A percentile compares a stretch with the other conserved stretches of the same genome.
These are phyloP conservation scores for Xenopus petersii DNA, from an alignment of 2,797 vertebrate species.

Conservation along the genomic window DNA sequence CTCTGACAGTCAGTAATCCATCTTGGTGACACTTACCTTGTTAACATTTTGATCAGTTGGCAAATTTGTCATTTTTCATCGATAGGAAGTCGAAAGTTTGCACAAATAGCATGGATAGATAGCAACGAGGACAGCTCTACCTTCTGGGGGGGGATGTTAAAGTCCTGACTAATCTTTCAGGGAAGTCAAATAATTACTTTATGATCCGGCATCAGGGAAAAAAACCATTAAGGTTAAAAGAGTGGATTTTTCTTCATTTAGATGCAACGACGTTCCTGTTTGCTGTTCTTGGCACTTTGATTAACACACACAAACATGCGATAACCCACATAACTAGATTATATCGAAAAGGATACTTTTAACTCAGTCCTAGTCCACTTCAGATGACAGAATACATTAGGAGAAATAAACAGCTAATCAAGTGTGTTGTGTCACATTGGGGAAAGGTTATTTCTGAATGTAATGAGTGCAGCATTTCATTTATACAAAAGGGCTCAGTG, in stretches of 20 bases:
- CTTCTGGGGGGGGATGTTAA: constrained; percentile 40
- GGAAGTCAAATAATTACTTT: constrained; percentile 70
- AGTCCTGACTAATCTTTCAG: constrained; percentile 67
- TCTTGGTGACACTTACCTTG: constrained; percentile 61
- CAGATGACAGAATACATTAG: constrained; percentile 35
- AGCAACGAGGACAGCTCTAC: constrained; percentile 51
- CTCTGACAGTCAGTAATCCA: constrained; percentile 78
- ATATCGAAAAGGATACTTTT: constrained; percentile 51
- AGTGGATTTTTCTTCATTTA: constrained; percentile 67
- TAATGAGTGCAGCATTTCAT: constrained; percentile 3
- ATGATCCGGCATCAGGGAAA: constrained; percentile 50
- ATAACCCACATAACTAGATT: constrained; percentile 49
- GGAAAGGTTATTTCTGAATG: neutral
- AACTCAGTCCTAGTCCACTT: constrained; percentile 46
- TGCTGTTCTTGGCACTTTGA: constrained; percentile 59
- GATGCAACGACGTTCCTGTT: constrained; percentile 51
- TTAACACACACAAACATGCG: constrained; percentile 54
- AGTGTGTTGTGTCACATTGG: constrained; percentile 3
- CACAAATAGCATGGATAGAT: constrained; percentile 74
- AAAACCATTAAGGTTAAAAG: constrained; percentile 56
- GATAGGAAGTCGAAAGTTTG: constrained; percentile 74
- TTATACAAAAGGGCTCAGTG: neutral
- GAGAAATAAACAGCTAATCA: constrained; percentile 17
- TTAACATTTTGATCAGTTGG: constrained; percentile 90
- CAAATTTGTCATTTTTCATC: constrained; percentile 84